A percentile compares a stretch with the other conserved stretches of the same genome.
Evolutionary conservation across 2,888 invertebrate genomes (phyloP).

Genomic region (Doris montereyensis): DNA sequence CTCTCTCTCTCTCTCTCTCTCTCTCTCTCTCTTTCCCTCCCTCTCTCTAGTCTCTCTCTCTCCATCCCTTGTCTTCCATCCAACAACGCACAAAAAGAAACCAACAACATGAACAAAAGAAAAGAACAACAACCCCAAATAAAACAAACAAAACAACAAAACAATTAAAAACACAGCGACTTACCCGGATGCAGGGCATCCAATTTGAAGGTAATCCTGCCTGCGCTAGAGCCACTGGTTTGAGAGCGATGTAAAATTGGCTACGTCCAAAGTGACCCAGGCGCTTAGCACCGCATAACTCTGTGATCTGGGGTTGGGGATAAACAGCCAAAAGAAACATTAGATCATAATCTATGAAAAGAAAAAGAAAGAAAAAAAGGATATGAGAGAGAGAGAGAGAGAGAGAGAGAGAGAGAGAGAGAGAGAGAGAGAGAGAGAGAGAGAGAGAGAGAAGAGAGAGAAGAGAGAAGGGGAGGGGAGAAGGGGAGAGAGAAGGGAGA

Average conservation of each 20-base stretch:
- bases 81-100: not conserved
- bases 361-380: not conserved
- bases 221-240: conserved; percentile 73
- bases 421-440: conserved; percentile 19
- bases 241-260: conserved; percentile 74
- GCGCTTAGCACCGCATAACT: conserved; percentile 73
- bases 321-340: too few species aligned
- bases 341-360: not conserved
- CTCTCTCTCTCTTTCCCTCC: too few species aligned
- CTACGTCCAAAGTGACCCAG: conserved; percentile 73
- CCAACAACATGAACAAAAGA: not conserved
- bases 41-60: too few species aligned
- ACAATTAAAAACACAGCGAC: conserved; percentile 9
- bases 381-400: too few species aligned
- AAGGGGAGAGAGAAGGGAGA: not conserved
- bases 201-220: conserved; percentile 69
- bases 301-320: too few species aligned
- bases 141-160: too few species aligned
- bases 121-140: too few species aligned
- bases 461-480: not conserved
- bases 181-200: conserved; percentile 71
- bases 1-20: too few species aligned
- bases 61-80: not conserved
- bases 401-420: conserved; percentile 14
- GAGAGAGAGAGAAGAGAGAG: conserved; percentile 13